These are phyloP conservation scores for Cotesia glomerata DNA, from an alignment of 1,140 invertebrate genomes.

Conservation along the genomic window DNA sequence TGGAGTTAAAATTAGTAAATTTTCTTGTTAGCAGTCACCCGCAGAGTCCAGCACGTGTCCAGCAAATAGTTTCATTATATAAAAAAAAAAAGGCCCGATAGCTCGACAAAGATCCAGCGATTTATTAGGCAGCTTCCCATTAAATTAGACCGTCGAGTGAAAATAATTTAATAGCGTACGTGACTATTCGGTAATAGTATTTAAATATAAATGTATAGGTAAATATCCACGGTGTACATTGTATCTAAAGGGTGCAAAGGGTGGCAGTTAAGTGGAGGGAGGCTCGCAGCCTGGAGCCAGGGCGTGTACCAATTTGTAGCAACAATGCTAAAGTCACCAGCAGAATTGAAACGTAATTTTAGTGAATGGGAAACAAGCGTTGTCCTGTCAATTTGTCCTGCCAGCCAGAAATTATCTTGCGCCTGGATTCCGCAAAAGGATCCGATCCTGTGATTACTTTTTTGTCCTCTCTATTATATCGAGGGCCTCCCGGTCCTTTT, in stretches of 20 bases:
- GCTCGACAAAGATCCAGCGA: constrained; percentile 29
- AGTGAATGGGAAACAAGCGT: constrained; percentile 59
- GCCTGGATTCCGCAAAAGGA: constrained; percentile 30
- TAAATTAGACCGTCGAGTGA: background rate
- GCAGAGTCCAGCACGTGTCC: constrained; percentile 43
- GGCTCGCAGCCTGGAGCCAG: constrained; percentile 46
- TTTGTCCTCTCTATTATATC: background rate
- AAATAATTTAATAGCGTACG: background rate
- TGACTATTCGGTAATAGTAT: background rate
- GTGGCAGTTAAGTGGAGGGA: constrained; percentile 24
- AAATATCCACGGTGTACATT: background rate
- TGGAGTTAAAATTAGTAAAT: background rate
- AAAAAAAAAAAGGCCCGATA: no score
- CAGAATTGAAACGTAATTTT: constrained; percentile 63
- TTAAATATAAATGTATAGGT: constrained; percentile 5
- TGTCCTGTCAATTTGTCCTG: constrained; percentile 61
- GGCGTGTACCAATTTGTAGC: constrained; percentile 63
- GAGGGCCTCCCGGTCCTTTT: background rate
- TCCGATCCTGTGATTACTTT: background rate
- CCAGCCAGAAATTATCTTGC: constrained; percentile 58
- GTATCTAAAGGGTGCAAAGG: background rate
- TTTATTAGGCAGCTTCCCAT: no score
- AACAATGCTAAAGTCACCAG: constrained; percentile 62
- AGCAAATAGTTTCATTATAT: constrained; percentile 43
- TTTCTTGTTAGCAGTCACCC: constrained; percentile 49